Evolutionary conservation across 2,113 vertebrate species (phyloP).

Genomic region (Probosciger aterrimus): DNA sequence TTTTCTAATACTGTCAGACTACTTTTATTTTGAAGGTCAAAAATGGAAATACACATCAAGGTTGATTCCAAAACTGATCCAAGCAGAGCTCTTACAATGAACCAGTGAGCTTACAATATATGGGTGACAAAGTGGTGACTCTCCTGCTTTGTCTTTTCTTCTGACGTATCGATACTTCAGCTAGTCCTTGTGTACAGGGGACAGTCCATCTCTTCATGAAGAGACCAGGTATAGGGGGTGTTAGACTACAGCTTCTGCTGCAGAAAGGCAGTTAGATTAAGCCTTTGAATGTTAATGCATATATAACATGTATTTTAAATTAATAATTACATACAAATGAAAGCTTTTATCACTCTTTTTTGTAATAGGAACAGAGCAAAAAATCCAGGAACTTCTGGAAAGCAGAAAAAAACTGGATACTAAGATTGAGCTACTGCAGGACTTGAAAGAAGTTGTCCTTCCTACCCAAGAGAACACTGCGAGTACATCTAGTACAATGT

Average conservation of each 20-base stretch:
- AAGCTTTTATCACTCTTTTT: background rate
- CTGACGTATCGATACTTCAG: rapidly evolving
- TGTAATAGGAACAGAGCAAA: constrained; percentile 51
- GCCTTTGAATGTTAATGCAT: rapidly evolving
- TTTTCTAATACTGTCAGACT: background rate
- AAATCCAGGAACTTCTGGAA: constrained; percentile 60
- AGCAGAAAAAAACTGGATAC: constrained; percentile 51
- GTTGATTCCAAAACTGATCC: background rate
- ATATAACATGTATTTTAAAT: background rate
- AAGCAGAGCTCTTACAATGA: background rate
- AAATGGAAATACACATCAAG: background rate
- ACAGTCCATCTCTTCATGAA: background rate
- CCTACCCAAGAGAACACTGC: background rate
- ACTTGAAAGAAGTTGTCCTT: constrained; percentile 35
- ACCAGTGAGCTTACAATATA: background rate
- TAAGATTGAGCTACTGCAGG: constrained; percentile 58
- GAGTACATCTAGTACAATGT: constrained; percentile 16
- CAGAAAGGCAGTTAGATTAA: background rate
- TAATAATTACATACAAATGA: background rate
- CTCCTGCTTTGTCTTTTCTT: background rate
- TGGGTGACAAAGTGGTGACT: background rate
- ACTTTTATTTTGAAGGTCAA: background rate
- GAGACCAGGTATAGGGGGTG: rapidly evolving
- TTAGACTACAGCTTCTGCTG: background rate
- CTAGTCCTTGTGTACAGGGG: too few relatives aligned